Evolutionary conservation across 2,888 invertebrate genomes (phyloP), one percentile per base, ranked within the genome.

Genomic region (Malthinus flaveolus): DNA sequence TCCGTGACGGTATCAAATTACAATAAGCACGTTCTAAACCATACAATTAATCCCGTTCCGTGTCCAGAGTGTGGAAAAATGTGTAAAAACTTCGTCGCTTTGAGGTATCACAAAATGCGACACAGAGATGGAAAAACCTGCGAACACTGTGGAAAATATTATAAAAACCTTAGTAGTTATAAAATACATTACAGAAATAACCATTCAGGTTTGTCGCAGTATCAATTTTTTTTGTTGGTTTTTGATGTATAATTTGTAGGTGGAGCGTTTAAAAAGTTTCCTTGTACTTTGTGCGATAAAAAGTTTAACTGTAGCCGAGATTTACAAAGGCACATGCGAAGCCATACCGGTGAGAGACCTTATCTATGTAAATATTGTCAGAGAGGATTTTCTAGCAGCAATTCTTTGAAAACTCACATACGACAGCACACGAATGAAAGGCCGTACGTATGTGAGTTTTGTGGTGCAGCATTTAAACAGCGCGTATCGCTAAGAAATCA

Each of bases 361-460:
- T 51, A 61, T 33, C 8, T 32, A 1, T 61, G 61, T 23, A 33
- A 58, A 11, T 58, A 42, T 42, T 61, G 61, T 42, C 37, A 58
- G 1, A 61, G 51, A 48, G 49, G 61, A 33, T 58, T 58, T 50
- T 61, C 61, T 6, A 58, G 56, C 12, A 15, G 39, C 34, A 47
- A 58, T 32, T 54, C 61, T 7, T 11, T 54, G 11, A 61, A 61
- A 31, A 58, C 51, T 3, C 61, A 61, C 39, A 54, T 15, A 32
- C 39, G 61, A 8, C 50, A 51, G 33, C 61, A 61, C 33, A 61
- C 61, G 1, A 58, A 61, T n/a, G 61, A 61, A 55, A 61, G 37
- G 32, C 61, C 61, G 4, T 61, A 50, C 23, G 50, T 35, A 34
- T 61, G 61, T 42, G 50, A 54, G 23, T 50, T 42, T 33, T 61